These are phyloP conservation scores for Trachelus troglodyta DNA, from an alignment of 2,888 invertebrate species.

Conservation along the genomic window DNA sequence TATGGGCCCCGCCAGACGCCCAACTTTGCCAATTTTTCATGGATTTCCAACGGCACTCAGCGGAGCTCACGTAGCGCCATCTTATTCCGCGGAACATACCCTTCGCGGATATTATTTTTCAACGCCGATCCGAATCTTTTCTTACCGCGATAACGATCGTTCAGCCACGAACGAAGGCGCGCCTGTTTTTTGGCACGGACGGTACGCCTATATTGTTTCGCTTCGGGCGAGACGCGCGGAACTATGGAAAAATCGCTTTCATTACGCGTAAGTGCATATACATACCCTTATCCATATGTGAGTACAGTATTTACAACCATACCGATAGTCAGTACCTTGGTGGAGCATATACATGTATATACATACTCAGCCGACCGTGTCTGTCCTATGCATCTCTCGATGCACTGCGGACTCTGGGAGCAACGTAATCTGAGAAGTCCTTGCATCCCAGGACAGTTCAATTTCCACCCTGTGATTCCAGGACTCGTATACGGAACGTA, in stretches of 20 bases:
- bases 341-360: background rate
- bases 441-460: constrained; percentile 19
- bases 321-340: background rate
- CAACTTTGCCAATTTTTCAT: constrained; percentile 64
- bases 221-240: constrained; percentile 31
- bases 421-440: constrained; percentile 38
- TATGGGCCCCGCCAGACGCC: constrained; percentile 61
- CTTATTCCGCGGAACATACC: background rate
- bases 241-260: constrained; percentile 49
- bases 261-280: constrained; percentile 30
- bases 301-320: background rate
- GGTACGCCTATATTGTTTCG: constrained; percentile 33
- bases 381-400: constrained; percentile 11
- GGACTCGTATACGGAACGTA: background rate
- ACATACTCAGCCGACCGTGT: constrained; percentile 1
- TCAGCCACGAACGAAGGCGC: background rate
- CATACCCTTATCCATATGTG: background rate
- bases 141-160: background rate
- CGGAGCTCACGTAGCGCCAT: background rate
- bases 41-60: constrained; percentile 46
- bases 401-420: constrained; percentile 25
- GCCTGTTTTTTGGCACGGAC: constrained; percentile 18
- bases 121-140: background rate
- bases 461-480: constrained; percentile 10
- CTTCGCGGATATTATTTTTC: background rate